Evolutionary conservation across 2,888 invertebrate genomes (phyloP), one percentile per base, ranked within the genome.

Genomic region (Synanthedon vespiformis): DNA sequence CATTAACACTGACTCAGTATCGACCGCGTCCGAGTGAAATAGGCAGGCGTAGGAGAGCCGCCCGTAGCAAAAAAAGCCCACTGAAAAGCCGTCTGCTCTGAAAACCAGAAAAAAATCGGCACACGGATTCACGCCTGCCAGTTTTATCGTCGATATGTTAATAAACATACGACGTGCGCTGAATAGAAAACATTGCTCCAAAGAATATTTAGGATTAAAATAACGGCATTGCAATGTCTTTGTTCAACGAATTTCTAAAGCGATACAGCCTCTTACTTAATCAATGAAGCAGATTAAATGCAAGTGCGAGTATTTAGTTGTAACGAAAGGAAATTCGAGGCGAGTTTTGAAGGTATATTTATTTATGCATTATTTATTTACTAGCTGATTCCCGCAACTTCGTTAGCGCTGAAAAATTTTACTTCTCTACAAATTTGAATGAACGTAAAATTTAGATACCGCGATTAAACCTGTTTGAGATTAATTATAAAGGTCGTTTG

Each of bases 91-190:
- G 75, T 74, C 76, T 74, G 74, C 67, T 68, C 67, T 64, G 74
- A 72, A 73, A 74, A 71, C 62, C 72, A 62, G 70, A 67, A 77
- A 80, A 81, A 80, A 80, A 78, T 72, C 70, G 68, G 65, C 70
- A 68, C 70, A 68, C 64, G 70, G 71, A 72, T 73, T 73, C 72
- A 70, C 74, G 72, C 71, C 70, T 68, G 68, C 65, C 68, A 72
- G 72, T 72, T 80, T 78, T 77, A 80, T 78, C 72, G 74, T 68
- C 76, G 74, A 80, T 84, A 82, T 81, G 81, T 80, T 83, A 84
- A 82, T 83, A 81, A 80, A 82, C 74, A 79, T 68, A 70, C 70
- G 72, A 77, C 82, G 78, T 78, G 81, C 69, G 69, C 63, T 72
- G 80, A 80, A 81, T 80, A 65, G 68, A 74, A 68, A 73, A 72